Conservation (phyloP, 2,797 vertebrate species). For the Alcedo quadribrachys region DNA sequence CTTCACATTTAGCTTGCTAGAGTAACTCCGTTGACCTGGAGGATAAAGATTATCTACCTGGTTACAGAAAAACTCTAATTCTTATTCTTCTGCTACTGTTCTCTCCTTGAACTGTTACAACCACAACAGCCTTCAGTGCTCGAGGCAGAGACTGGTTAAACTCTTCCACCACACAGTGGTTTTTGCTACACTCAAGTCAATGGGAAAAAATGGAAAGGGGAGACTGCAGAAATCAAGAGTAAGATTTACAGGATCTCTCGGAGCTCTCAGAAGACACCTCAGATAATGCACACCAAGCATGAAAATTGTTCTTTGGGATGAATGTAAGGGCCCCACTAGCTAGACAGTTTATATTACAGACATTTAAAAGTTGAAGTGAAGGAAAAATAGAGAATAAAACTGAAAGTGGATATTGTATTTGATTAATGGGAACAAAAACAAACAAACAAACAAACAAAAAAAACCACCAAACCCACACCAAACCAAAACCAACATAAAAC, state of each 20-base stretch:
- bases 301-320: neutral
- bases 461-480: no score
- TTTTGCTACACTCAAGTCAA: neutral
- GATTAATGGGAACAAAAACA: neutral
- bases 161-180: neutral
- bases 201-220: neutral
- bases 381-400: neutral
- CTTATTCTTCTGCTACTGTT: neutral
- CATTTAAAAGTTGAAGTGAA: neutral
- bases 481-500: neutral
- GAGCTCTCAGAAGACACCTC: conserved; percentile 13
- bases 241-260: conserved; percentile 4
- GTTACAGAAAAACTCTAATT: neutral
- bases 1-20: neutral
- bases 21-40: neutral
- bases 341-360: neutral
- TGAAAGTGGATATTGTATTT: conserved; percentile 1
- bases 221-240: neutral
- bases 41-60: neutral
- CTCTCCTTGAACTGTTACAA: neutral
- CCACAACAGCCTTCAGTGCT: neutral
- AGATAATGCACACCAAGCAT: neutral
- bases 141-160: neutral
- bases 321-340: neutral
- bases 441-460: no score